A percentile compares a stretch with the other conserved stretches of the same genome.
Evolutionary conservation across 2,888 invertebrate species (phyloP).

Genomic region (Sphaerophoria taeniata): DNA sequence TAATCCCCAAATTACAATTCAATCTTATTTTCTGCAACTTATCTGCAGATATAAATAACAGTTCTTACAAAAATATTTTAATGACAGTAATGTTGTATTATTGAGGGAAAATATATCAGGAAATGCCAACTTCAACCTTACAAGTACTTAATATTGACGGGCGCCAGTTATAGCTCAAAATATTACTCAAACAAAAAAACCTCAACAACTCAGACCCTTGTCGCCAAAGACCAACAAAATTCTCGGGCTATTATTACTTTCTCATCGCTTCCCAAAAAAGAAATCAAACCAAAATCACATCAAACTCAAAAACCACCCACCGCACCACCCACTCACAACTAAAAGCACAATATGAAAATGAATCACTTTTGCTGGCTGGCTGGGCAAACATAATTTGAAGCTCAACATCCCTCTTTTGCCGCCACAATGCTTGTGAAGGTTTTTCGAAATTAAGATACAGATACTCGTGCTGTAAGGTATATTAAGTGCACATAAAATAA

Average conservation of each 20-base stretch:
- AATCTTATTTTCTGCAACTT: neutral
- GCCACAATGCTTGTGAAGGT: neutral
- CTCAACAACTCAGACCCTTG: slow-evolving; percentile 55
- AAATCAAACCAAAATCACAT: neutral
- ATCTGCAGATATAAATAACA: neutral
- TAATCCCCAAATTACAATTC: too few species aligned
- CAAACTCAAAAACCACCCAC: too few species aligned
- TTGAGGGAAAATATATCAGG: slow-evolving; percentile 22
- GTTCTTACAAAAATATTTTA: neutral
- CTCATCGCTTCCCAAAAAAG: neutral
- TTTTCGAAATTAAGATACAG: neutral
- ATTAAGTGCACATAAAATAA: slow-evolving; percentile 43
- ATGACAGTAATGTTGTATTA: slow-evolving; percentile 26
- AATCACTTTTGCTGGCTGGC: slow-evolving; percentile 41
- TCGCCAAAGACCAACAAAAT: slow-evolving; percentile 48
- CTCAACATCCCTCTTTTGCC: slow-evolving; percentile 28
- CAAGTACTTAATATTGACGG: slow-evolving; percentile 32
- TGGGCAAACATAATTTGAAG: neutral
- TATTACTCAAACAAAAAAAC: neutral
- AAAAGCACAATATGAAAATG: slow-evolving; percentile 24
- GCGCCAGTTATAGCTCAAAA: slow-evolving; percentile 60
- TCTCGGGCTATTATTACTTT: slow-evolving; percentile 19
- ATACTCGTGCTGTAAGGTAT: neutral
- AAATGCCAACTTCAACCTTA: slow-evolving; percentile 50
- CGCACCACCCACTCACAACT: slow-evolving; percentile 40